Base-by-base conservation (phyloP, 2,113 vertebrate genomes). In the Saguinus imperator region DNA sequence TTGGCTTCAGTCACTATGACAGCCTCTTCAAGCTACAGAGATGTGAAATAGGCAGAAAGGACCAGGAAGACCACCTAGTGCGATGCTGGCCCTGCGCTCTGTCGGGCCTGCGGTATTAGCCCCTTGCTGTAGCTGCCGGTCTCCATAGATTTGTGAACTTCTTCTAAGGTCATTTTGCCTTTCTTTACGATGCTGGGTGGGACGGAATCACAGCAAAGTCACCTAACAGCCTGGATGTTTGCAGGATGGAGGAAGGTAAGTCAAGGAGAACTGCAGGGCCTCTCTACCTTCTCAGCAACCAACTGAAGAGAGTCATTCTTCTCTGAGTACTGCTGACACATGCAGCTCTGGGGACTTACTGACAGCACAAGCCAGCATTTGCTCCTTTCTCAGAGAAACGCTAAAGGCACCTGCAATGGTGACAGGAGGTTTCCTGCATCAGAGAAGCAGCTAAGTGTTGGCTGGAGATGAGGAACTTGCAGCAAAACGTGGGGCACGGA, bases 101-200 rank as follows among this genome's bases (percentile, higher is more conserved):
- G 0, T 20, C 1, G 3, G 9, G 0, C 18, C 9, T 27, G 1
- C 23, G 29, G 3, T 35, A 25, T 16, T 0, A 21, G 58, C 5
- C 37, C 7, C 5, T 21, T 23, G 23, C 12, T 25, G 18, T 58
- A 29, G 68, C 57, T 64, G 58, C 70, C 7, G 20, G 72, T 37
- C 40, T 37, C 61, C 64, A n/a, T 3, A 58, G 57, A 70, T 0
- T 37, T 3, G 40, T 1, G 17, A 37, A 5, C 13, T 37, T 14
- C 76, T 50, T 11, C 68, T 81, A 32, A 80, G 64, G 48, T 66
- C 0, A 0, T 4, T 35, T 20, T 32, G 73, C 84, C 61, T 64
- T 64, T 32, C 29, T 82, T 57, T 40, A 45, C 0, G 25, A 76
- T 52, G 43, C 84, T 85, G 25, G 50, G 35, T 0, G 16, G 68